phyloP scores from a whole-genome alignment of 2,797 vertebrate genomes.

The Catostomus latipinnis region DNA sequence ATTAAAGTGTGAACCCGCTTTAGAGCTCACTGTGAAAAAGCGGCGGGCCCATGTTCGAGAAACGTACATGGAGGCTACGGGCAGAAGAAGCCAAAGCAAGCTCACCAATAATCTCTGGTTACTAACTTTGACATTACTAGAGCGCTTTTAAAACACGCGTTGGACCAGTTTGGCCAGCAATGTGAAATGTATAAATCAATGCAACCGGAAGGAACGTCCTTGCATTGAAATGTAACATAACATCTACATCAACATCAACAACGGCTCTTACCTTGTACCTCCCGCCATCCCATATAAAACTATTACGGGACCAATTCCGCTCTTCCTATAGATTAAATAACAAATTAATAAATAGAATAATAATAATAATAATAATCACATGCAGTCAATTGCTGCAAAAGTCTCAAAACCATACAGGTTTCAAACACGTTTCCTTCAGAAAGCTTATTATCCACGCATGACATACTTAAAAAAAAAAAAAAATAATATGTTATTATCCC shows the following conservation, averaged over 20 bases:
- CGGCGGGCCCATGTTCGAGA: background rate
- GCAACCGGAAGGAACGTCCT: background rate
- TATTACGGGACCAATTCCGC: background rate
- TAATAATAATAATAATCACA: background rate
- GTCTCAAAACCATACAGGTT: background rate
- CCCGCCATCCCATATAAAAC: conserved; percentile 17
- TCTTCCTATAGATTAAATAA: conserved; percentile 23
- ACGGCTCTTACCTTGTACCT: conserved; percentile 15
- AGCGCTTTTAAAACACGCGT: background rate
- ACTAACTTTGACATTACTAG: background rate
- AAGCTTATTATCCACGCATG: background rate
- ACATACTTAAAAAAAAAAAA: background rate
- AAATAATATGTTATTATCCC: background rate
- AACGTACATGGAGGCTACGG: background rate
- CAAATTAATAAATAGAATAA: background rate
- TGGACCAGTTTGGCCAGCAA: background rate
- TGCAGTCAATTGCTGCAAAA: background rate
- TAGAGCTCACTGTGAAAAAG: conserved; percentile 10
- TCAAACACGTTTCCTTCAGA: background rate
- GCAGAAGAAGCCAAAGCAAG: background rate
- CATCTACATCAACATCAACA: background rate
- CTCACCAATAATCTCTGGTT: background rate
- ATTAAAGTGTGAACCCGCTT: too few species aligned
- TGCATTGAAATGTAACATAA: background rate
- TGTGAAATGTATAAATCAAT: background rate